Conservation (phyloP, 1,140 invertebrate genomes). For the Ridgeia piscesae region DNA sequence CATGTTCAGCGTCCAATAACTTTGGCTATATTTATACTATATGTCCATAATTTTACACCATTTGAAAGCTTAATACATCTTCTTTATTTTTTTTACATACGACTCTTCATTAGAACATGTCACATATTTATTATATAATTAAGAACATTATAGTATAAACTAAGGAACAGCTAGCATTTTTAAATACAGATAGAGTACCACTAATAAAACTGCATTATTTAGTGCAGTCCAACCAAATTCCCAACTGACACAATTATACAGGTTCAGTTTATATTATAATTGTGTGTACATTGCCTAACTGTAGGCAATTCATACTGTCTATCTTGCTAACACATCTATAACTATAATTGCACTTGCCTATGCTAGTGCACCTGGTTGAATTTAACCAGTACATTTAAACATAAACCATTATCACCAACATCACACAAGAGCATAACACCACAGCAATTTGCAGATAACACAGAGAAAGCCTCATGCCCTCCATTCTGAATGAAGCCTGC, state of each 20-base stretch:
- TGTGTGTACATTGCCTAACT: neutral
- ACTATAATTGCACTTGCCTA: neutral
- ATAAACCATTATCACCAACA: neutral
- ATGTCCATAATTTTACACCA: no score
- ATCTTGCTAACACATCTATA: neutral
- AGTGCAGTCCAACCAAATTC: neutral
- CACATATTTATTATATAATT: no score
- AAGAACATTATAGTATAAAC: no score
- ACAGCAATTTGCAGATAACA: neutral
- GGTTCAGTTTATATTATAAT: neutral
- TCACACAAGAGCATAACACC: neutral
- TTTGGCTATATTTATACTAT: no score
- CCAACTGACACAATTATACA: neutral
- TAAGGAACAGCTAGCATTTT: no score
- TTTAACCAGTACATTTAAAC: neutral
- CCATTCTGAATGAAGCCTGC: neutral
- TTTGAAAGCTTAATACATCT: no score
- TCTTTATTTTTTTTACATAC: no score
- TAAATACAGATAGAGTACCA: no score
- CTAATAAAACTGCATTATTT: no score
- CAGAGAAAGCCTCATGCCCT: neutral
- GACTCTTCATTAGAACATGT: no score
- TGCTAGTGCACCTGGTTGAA: neutral
- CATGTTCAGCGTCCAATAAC: no score
- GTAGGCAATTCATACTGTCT: neutral